Base-by-base conservation (phyloP, 1,140 invertebrate genomes). In the Drosophila murphyi region DNA sequence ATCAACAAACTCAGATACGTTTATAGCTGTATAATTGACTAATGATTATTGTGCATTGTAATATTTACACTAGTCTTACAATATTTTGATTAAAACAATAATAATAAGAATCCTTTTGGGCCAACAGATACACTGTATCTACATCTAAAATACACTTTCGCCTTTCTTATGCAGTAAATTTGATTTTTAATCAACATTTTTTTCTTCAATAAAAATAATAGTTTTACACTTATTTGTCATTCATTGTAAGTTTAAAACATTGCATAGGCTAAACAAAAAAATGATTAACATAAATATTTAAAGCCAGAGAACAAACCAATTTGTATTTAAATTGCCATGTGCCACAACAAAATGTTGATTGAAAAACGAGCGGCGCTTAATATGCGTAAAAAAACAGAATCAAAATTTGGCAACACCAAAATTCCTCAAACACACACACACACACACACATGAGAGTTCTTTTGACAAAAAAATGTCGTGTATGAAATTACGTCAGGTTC, bases 401-500 rank as follows among this genome's bases (percentile, higher is more conserved):
- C 31, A 35, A 37, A 39, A 56, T 88, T 82, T 88, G 79, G 69
- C 76, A 82, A 88, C 63, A 82, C 52, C 60, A 50, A 78, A 78
- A 89, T 89, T 74, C 80, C 83, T 28, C 35, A 47, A 54, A 35
- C 10, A 51, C 35, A 63, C 10, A 37, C n/a, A 72, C 41, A 60
- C 20, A 29, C 57, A 51, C 37, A 72, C 61, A 67, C 54, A 52
- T 28, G 55, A 67, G 78, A 82, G 82, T 86, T 86, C 81, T 81
- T 43, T 72, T 51, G 51, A 71, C 68, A 70, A 78, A 64, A 81
- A 68, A 85, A 78, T 81, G 82, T 78, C 82, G 67, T 80, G 63
- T 73, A 75, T 70, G 51, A 55, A 80, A 87, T 83, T 83, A 80
- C 85, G 76, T 83, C 80, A 77, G 68, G 61, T 55, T 5, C 45